These are phyloP conservation scores for Achroia grisella DNA, from an alignment of 1,140 invertebrate genomes.

Conservation along the genomic window DNA sequence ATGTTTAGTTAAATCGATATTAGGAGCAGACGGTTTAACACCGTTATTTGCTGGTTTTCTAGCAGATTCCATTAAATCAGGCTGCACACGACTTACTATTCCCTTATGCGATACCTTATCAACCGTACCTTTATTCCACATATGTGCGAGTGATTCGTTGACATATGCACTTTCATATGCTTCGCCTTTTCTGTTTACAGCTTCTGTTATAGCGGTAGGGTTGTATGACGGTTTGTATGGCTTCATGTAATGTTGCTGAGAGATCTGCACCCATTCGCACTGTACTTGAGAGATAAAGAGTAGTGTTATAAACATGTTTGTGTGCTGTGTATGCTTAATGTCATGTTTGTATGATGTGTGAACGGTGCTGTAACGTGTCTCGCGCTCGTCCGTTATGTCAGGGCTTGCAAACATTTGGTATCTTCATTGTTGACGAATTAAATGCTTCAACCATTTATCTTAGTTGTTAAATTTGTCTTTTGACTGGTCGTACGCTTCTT, in stretches of 20 bases:
- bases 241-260: conserved; percentile 43
- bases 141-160: conserved; percentile 5
- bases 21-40: too few species aligned
- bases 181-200: neutral
- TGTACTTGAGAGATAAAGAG: conserved; percentile 19
- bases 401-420: conserved; percentile 12
- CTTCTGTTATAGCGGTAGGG: neutral
- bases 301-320: conserved; percentile 28
- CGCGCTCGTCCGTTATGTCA: conserved; percentile 20
- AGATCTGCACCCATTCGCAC: conserved; percentile 57
- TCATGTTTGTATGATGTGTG: conserved; percentile 11
- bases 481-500: too few species aligned
- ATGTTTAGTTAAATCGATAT: too few species aligned
- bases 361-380: conserved; percentile 18
- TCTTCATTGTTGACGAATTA: neutral
- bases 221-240: conserved; percentile 4
- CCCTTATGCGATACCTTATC: conserved; percentile 29
- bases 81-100: conserved; percentile 27
- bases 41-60: conserved; percentile 16
- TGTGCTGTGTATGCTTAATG: conserved; percentile 1
- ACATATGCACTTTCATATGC: neutral
- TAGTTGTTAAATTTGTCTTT: too few species aligned
- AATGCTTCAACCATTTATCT: too few species aligned
- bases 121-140: conserved; percentile 24
- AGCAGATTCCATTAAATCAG: neutral